Conservation (phyloP, 2,888 invertebrate species). For the Acanthosoma haemorrhoidale region DNA sequence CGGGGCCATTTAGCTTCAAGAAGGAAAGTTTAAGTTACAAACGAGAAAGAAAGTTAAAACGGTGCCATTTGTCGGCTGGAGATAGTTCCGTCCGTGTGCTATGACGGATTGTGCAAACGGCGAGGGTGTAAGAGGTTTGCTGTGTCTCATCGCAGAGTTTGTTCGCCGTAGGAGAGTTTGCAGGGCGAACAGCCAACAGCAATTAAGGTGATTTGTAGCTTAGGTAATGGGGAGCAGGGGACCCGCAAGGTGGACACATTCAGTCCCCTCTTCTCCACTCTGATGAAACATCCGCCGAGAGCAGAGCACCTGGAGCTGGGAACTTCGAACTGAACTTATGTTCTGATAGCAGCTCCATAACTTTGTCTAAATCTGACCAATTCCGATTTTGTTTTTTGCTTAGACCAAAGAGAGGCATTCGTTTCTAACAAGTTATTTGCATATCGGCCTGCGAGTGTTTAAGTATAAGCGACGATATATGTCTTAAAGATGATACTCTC, state of each 20-base stretch:
- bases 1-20: too few relatives aligned
- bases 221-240: not conserved
- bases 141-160: not conserved
- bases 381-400: too few relatives aligned
- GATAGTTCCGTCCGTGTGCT: not conserved
- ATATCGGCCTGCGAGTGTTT: too few relatives aligned
- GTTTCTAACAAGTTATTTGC: too few relatives aligned
- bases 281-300: not conserved
- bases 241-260: constrained; percentile 1
- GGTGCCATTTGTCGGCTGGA: not conserved
- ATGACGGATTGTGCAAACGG: constrained; percentile 7
- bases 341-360: too few relatives aligned
- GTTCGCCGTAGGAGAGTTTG: not conserved
- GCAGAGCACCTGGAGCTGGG: not conserved
- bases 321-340: too few relatives aligned
- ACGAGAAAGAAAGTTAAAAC: not conserved
- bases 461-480: too few relatives aligned
- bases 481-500: too few relatives aligned
- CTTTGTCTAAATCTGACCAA: too few relatives aligned
- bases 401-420: too few relatives aligned
- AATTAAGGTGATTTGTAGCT: constrained; percentile 2
- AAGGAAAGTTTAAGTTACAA: not conserved
- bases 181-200: not conserved
- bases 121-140: not conserved
- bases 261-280: not conserved